Evolutionary conservation across 2,797 vertebrate species (phyloP).

Genomic region (Chloroceryle inda): DNA sequence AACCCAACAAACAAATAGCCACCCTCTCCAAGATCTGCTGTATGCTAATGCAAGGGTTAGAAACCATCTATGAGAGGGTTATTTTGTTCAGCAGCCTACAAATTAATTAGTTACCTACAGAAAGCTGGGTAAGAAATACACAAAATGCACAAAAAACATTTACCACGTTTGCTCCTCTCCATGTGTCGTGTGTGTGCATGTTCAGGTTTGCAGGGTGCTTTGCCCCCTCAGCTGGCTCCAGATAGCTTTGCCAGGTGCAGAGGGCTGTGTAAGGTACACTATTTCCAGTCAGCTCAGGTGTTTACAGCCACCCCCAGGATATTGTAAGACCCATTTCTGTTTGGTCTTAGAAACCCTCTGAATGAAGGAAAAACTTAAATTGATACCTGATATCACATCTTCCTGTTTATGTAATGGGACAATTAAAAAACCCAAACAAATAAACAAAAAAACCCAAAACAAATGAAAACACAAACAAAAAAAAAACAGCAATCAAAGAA

Average conservation of each 20-base stretch:
- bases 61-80: not conserved
- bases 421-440: not conserved
- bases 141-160: not conserved
- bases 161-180: not conserved
- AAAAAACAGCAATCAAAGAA: not conserved
- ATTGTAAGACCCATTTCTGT: not conserved
- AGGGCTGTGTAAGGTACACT: not conserved
- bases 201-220: not conserved
- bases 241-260: not conserved
- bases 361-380: not conserved
- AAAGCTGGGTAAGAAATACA: not conserved
- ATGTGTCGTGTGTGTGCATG: rapidly evolving
- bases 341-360: not conserved
- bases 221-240: not conserved
- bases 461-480: not conserved
- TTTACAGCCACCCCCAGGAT: not conserved
- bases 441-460: too few relatives aligned
- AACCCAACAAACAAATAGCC: not conserved
- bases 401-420: not conserved
- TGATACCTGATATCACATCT: not conserved
- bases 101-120: not conserved
- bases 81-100: not conserved
- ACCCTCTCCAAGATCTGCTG: not conserved
- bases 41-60: not conserved
- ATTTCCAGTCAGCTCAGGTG: not conserved